Conservation (phyloP, 1,140 invertebrate genomes). For the Tetranychus urticae region DNA sequence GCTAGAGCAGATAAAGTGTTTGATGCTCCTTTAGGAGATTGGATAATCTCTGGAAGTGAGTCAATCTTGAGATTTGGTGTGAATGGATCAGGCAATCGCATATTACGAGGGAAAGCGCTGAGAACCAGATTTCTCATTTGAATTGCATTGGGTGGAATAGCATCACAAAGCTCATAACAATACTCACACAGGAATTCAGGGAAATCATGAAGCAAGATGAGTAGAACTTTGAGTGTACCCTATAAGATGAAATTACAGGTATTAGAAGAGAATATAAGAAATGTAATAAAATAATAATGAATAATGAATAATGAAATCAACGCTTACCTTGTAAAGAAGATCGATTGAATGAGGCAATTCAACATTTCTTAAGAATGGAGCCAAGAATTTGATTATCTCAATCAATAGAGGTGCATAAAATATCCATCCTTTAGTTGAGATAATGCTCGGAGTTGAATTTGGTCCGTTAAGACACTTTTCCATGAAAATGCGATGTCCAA, state of each 20-base stretch:
- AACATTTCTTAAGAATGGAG: conserved; percentile 87
- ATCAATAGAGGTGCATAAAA: conserved; percentile 59
- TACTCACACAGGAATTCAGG: conserved; percentile 98
- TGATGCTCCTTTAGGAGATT: conserved; percentile 30
- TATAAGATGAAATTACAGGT: conserved; percentile 18
- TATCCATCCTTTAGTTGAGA: conserved; percentile 21
- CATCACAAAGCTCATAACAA: conserved; percentile 97
- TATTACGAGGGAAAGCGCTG: conserved; percentile 88
- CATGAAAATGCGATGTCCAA: conserved; percentile 87
- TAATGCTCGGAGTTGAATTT: background rate
- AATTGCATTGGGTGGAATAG: conserved; percentile 94
- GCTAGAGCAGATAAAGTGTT: background rate
- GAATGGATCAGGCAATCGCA: conserved; percentile 92
- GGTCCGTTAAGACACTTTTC: conserved; percentile 18
- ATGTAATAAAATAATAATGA: background rate
- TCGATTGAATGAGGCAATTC: conserved; percentile 79
- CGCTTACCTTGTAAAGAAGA: conserved; percentile 47
- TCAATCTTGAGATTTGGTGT: conserved; percentile 93
- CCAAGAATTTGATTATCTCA: conserved; percentile 85
- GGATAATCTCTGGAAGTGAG: conserved; percentile 54
- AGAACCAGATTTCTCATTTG: conserved; percentile 96
- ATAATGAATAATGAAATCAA: background rate
- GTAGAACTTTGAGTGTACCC: conserved; percentile 77
- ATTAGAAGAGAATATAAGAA: background rate
- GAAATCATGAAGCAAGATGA: conserved; percentile 92